Conservation (phyloP, 2,888 invertebrate species). For the Apocheima hispidaria region DNA sequence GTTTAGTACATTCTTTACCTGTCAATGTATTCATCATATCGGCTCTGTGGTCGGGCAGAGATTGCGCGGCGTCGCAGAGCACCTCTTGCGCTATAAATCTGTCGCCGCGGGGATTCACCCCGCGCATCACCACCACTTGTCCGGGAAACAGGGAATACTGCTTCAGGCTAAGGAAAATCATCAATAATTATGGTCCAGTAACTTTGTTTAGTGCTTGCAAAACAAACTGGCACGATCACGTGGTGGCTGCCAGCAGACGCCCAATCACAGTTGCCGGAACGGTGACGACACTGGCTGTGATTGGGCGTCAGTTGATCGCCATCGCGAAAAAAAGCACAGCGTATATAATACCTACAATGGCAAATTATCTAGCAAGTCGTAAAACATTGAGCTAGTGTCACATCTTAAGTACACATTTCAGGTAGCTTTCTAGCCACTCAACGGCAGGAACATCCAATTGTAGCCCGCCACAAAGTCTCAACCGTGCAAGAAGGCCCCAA, state of each 20-base stretch:
- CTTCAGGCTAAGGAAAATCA: conserved; percentile 61
- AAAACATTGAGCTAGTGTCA: no score
- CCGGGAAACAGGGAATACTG: conserved; percentile 92
- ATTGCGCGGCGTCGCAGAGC: conserved; percentile 81
- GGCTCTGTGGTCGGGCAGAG: conserved; percentile 62
- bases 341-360: no score
- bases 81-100: conserved; percentile 89
- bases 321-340: no score
- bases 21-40: conserved; percentile 70
- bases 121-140: conserved; percentile 91
- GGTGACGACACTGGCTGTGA: no score
- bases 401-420: not conserved
- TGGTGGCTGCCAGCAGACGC: not conserved
- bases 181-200: not conserved
- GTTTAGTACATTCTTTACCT: conserved; percentile 49
- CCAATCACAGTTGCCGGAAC: not conserved
- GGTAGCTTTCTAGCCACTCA: not conserved
- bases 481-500: no score
- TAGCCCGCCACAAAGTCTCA: no score
- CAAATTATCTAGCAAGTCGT: no score
- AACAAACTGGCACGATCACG: not conserved
- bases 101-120: conserved; percentile 90
- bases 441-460: no score
- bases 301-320: no score
- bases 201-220: not conserved